Evolutionary conservation across 2,113 vertebrate species (phyloP).

Genomic region (Pituophis catenifer): DNA sequence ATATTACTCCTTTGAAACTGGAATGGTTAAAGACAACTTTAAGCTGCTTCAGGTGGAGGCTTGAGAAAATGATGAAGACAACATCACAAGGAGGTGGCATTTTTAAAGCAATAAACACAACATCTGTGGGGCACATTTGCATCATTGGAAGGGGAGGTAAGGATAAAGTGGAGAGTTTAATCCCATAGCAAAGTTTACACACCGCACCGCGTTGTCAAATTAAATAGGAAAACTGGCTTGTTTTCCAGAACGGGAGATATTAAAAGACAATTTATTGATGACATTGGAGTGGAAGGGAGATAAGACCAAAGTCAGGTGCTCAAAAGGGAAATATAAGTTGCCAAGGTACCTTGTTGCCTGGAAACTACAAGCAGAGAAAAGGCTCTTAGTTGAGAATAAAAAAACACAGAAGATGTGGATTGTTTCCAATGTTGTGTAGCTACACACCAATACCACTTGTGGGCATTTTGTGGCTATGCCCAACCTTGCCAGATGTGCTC

Average conservation of each 20-base stretch:
- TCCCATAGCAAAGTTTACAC: neutral
- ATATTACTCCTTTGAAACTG: neutral
- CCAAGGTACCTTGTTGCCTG: neutral
- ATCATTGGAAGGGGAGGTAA: neutral
- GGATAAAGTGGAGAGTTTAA: neutral
- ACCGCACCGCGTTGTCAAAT: rapidly evolving
- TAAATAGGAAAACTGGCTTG: neutral
- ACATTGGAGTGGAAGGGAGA: neutral
- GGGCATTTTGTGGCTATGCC: neutral
- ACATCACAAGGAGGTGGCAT: neutral
- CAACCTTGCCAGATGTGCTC: neutral
- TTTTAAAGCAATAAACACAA: neutral
- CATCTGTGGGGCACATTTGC: neutral
- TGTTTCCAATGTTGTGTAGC: neutral
- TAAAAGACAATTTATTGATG: neutral
- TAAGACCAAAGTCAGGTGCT: neutral
- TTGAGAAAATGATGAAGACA: neutral
- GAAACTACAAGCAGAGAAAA: neutral
- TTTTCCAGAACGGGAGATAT: neutral
- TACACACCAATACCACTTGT: neutral
- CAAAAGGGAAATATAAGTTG: neutral
- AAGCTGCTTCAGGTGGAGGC: neutral
- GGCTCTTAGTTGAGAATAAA: neutral
- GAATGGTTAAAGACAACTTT: neutral
- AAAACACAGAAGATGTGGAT: neutral